These are phyloP conservation scores for Eupeodes corollae DNA, from an alignment of 1,140 invertebrate species.

Conservation along the genomic window DNA sequence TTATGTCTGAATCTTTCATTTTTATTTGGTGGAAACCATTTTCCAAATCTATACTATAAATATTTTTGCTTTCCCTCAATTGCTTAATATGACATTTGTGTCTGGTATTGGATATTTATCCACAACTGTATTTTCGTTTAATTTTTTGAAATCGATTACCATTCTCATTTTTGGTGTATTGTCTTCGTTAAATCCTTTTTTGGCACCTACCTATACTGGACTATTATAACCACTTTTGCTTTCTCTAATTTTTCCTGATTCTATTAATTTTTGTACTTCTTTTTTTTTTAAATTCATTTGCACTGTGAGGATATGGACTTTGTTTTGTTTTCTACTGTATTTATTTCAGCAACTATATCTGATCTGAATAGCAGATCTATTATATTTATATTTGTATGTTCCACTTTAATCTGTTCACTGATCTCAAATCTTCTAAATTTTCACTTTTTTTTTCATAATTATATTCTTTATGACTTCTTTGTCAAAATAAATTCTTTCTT, in stretches of 20 bases:
- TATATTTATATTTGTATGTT: too few relatives aligned
- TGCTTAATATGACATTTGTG: slow-evolving; percentile 12
- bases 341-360: too few relatives aligned
- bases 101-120: slow-evolving; percentile 11
- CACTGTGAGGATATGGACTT: too few relatives aligned
- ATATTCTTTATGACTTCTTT: not conserved
- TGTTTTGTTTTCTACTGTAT: too few relatives aligned
- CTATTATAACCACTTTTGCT: not conserved
- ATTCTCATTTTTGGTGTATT: too few relatives aligned
- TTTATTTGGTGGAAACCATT: slow-evolving; percentile 15
- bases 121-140: slow-evolving; percentile 6
- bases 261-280: too few relatives aligned
- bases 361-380: too few relatives aligned
- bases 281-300: too few relatives aligned
- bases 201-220: slow-evolving; percentile 10
- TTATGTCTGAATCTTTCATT: slow-evolving; percentile 16
- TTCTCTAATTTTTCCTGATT: too few relatives aligned
- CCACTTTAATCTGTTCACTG: not conserved
- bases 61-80: slow-evolving; percentile 11
- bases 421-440: not conserved
- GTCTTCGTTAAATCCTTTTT: slow-evolving; percentile 11
- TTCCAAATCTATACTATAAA: slow-evolving; percentile 15
- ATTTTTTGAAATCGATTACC: too few relatives aligned
- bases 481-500: too few relatives aligned
- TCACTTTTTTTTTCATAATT: too few relatives aligned